phyloP scores from a whole-genome alignment of 1,140 invertebrate genomes.

The Drosophila subpulchrella region DNA sequence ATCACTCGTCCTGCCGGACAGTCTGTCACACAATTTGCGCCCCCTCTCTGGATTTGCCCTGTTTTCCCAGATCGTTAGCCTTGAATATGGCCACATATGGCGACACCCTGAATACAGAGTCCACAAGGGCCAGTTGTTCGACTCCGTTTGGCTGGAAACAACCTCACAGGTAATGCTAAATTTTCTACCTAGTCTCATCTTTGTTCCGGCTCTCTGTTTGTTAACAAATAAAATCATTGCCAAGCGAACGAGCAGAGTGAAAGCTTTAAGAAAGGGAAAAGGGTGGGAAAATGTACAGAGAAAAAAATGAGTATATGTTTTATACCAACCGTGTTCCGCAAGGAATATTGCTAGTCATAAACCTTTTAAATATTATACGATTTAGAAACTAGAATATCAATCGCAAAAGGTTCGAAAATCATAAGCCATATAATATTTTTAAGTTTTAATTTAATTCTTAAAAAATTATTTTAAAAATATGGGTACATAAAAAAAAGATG shows the following conservation, averaged over 20 bases:
- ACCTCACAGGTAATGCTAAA: conserved; percentile 34
- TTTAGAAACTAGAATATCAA: too few species aligned
- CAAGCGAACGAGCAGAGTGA: conserved; percentile 12
- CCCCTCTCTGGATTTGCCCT: conserved; percentile 1
- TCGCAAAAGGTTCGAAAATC: too few species aligned
- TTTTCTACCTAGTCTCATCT: conserved; percentile 16
- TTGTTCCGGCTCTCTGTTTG: conserved; percentile 23
- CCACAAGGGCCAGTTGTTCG: not conserved
- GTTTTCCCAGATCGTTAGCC: conserved; percentile 33
- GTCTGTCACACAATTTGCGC: conserved; percentile 12
- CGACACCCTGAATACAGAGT: not conserved
- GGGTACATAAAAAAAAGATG: too few species aligned
- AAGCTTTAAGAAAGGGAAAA: conserved; percentile 13
- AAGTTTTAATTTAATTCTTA: too few species aligned
- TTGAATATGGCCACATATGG: conserved; percentile 44
- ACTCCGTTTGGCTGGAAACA: conserved; percentile 6
- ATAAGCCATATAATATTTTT: too few species aligned
- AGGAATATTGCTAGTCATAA: too few species aligned
- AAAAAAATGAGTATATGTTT: not conserved
- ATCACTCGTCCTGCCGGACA: not conserved
- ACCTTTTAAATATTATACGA: too few species aligned
- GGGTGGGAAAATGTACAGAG: too few species aligned
- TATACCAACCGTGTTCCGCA: too few species aligned
- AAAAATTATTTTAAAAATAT: too few species aligned
- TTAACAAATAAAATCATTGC: conserved; percentile 60